Percentiles rank a stretch among this genome's conserved stretches.
Conservation (phyloP, 2,888 invertebrate species). For the Torymus texanus region DNA sequence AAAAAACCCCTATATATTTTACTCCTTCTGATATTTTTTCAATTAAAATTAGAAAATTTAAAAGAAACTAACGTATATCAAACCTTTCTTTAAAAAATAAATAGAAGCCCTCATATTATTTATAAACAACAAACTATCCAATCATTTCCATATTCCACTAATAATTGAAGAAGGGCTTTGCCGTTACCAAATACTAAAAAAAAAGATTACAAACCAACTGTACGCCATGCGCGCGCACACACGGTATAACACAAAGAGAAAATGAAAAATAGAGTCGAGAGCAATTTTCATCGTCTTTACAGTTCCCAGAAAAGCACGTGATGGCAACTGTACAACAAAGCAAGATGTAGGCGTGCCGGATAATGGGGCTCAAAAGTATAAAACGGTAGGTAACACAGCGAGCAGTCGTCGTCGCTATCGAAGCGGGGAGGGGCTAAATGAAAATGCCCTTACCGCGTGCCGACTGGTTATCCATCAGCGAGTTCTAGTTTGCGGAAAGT, state of each 20-base stretch:
- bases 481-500: neutral
- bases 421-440: neutral
- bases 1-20: too few species aligned
- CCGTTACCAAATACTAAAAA: too few species aligned
- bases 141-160: too few species aligned
- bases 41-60: too few species aligned
- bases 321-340: neutral
- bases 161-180: too few species aligned
- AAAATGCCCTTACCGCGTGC: neutral
- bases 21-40: too few species aligned
- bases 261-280: constrained; percentile 12
- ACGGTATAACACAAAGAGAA: neutral
- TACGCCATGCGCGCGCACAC: neutral
- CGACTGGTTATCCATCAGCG: neutral
- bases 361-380: constrained; percentile 1
- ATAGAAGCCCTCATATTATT: too few species aligned
- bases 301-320: neutral
- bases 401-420: too few species aligned
- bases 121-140: too few species aligned
- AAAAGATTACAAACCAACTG: too few species aligned
- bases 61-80: too few species aligned
- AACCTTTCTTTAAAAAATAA: too few species aligned
- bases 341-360: constrained; percentile 15
- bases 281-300: constrained; percentile 4
- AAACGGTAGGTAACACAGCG: neutral